Evolutionary conservation across 2,888 invertebrate species (phyloP).

Genomic region (Punctoribates punctum): DNA sequence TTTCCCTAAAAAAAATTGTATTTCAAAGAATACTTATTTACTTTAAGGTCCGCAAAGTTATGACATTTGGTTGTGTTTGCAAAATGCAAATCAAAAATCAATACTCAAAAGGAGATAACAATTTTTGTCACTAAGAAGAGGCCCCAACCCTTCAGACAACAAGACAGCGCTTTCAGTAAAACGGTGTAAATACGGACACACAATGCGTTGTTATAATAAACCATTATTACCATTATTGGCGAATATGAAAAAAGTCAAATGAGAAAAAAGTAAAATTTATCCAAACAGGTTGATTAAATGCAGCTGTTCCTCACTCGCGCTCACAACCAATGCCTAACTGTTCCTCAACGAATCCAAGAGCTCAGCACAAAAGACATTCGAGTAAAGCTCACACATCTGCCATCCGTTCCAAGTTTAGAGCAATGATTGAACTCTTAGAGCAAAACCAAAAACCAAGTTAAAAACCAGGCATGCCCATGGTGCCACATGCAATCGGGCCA

Average conservation of each 20-base stretch:
- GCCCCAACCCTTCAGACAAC: too few relatives aligned
- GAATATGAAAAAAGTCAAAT: constrained; percentile 14
- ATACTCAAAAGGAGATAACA: background rate
- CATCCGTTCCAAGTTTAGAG: constrained; percentile 10
- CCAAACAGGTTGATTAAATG: constrained; percentile 39
- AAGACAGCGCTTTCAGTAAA: background rate
- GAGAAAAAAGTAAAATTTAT: constrained; percentile 18
- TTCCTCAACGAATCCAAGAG: constrained; percentile 34
- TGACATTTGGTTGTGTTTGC: constrained; percentile 33
- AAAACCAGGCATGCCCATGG: too few relatives aligned
- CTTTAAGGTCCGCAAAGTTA: constrained; percentile 37
- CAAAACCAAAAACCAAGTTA: constrained; percentile 34
- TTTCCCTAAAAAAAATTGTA: background rate
- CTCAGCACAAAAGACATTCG: constrained; percentile 35
- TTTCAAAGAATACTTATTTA: constrained; percentile 27
- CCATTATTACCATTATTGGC: constrained; percentile 12
- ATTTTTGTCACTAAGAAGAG: constrained; percentile 14
- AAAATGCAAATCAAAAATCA: constrained; percentile 4
- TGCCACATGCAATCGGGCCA: too few relatives aligned
- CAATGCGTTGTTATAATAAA: constrained; percentile 25
- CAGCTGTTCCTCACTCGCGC: constrained; percentile 24
- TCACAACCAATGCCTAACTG: background rate
- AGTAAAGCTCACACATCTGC: constrained; percentile 36
- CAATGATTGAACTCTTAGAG: constrained; percentile 10
- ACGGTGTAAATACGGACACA: background rate